Evolutionary conservation across 2,888 invertebrate genomes (phyloP).

Genomic region (Micoletzkya japonica): DNA sequence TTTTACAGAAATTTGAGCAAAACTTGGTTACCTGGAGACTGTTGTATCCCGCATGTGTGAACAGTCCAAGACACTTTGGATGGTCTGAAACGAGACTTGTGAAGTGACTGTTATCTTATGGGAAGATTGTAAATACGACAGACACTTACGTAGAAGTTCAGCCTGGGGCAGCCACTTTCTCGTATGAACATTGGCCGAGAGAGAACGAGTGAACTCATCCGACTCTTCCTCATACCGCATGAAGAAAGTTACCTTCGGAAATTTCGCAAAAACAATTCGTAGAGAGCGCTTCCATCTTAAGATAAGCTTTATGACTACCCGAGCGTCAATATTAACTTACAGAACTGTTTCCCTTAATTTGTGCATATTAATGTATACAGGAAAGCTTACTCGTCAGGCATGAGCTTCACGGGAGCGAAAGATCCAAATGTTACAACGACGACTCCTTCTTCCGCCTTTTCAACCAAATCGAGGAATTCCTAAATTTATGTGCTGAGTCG

Average conservation of each 20-base stretch:
- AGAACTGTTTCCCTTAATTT: not conserved
- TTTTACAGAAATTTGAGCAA: too few relatives aligned
- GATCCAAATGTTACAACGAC: constrained; percentile 23
- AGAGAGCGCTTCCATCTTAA: constrained; percentile 17
- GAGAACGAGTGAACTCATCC: constrained; percentile 3
- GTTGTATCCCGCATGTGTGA: constrained; percentile 35
- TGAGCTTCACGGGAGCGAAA: constrained; percentile 12
- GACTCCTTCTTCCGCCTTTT: constrained; percentile 4
- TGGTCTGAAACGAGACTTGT: constrained; percentile 12
- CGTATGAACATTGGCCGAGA: constrained; percentile 29
- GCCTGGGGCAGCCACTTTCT: constrained; percentile 34
- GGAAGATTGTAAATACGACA: not conserved
- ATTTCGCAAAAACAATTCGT: not conserved
- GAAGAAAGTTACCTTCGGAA: constrained; percentile 19
- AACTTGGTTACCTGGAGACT: constrained; percentile 28
- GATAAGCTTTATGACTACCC: not conserved
- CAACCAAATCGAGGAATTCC: not conserved
- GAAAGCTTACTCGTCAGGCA: constrained; percentile 12
- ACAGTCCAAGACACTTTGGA: constrained; percentile 28
- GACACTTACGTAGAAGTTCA: constrained; percentile 29
- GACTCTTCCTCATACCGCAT: constrained; percentile 15
- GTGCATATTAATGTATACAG: not conserved
- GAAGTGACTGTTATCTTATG: too few relatives aligned
- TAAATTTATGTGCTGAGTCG: not conserved
- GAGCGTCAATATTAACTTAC: too few relatives aligned